A percentile compares a stretch with the other conserved stretches of the same genome.
phyloP scores from a whole-genome alignment of 2,888 invertebrate species.

The Ichneumoninae sp. region DNA sequence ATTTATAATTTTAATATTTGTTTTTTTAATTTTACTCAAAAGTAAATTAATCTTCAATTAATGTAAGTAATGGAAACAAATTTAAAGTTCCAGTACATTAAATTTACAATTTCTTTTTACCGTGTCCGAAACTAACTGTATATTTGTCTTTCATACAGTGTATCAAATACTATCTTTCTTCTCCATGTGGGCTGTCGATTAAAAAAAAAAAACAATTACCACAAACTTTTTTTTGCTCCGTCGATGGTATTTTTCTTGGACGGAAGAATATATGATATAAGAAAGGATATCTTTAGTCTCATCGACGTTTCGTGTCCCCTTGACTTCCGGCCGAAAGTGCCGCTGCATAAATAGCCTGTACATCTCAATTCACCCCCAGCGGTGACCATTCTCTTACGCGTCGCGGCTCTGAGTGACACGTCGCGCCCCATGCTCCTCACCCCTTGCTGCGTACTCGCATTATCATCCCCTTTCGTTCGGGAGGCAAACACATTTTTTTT shows the following conservation, averaged over 20 bases:
- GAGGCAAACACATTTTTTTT: slow-evolving; percentile 17
- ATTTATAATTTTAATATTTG: no score
- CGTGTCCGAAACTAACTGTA: no score
- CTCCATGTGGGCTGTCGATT: no score
- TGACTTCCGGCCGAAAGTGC: slow-evolving; percentile 77
- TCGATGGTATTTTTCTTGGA: not conserved
- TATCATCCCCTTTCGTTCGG: slow-evolving; percentile 71
- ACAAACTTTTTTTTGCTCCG: not conserved
- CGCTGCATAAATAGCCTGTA: slow-evolving; percentile 81
- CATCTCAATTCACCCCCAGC: slow-evolving; percentile 82
- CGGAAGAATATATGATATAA: not conserved
- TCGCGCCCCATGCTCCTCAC: slow-evolving; percentile 66
- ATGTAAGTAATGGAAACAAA: no score
- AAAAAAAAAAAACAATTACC: not conserved
- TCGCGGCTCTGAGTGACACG: slow-evolving; percentile 61
- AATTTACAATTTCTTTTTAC: no score
- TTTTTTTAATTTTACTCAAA: no score
- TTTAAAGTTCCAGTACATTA: no score
- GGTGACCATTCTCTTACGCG: slow-evolving; percentile 66
- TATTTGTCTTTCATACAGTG: no score
- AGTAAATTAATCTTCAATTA: no score
- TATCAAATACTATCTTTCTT: no score
- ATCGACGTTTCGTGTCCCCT: slow-evolving; percentile 36
- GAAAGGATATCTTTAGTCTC: slow-evolving; percentile 19
- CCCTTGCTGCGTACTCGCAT: slow-evolving; percentile 74